Evolutionary conservation across 2,888 invertebrate species (phyloP), one percentile per base, ranked within the genome.

Genomic region (Penaeus monodon): DNA sequence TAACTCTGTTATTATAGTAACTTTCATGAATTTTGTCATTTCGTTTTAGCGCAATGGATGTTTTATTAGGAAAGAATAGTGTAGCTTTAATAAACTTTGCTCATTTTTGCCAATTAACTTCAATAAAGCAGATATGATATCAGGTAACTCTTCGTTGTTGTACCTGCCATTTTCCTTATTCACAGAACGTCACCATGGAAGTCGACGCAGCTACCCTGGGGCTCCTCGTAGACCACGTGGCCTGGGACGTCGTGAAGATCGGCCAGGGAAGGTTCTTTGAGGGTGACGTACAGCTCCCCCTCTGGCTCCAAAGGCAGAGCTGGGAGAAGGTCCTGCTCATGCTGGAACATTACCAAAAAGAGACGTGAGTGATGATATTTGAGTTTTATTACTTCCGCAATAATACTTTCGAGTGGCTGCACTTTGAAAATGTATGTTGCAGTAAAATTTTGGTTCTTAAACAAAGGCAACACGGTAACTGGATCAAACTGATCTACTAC

Each of bases 121-220:
- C 44, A 10, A 44, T 10, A 44, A 10, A 0, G 44, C 44, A 10
- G 63, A n/a, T 8, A 14, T 78, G 63, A 2, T 2, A 24, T 63
- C n/a, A 44, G 63, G 22, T 17, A 57, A n/a, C 29, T 64, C 6
- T 27, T 29, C 1, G 14, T 29, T 33, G 2, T 22, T 38, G 8
- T 6, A 20, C 38, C 2, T 38, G 44, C 14, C n/a, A 20, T 77
- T 8, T 64, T 17, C 38, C n/a, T 66, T 73, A n/a, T 4, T 33
- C 8, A 10, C 70, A 81, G 81, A 81, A 81, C 57, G 68, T 70
- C 7, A 81, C 73, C 17, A 81, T 81, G 81, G 81, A 81, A 24
- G 29, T 81, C 33, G 81, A 81, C 49, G 73, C 81, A n/a, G 81
- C 81, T 14, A 81, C 33, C 70, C 70, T 81, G 12, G 81, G 70